Evolutionary conservation across 2,797 vertebrate genomes (phyloP).

Genomic region (Poecilia picta): DNA sequence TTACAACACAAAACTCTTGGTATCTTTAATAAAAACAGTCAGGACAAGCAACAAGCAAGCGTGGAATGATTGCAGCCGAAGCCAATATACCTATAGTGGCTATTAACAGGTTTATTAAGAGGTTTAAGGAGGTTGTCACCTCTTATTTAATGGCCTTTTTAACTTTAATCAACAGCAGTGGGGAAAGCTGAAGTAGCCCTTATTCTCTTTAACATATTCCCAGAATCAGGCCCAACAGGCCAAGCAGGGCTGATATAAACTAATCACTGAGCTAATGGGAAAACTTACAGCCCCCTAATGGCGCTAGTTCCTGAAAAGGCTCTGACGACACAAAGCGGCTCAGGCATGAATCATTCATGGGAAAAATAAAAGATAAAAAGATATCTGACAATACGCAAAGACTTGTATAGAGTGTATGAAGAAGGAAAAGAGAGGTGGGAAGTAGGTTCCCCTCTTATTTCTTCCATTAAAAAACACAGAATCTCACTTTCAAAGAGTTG

Average conservation of each 20-base stretch:
- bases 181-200: constrained; percentile 6
- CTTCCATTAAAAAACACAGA: constrained; percentile 88
- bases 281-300: constrained; percentile 89
- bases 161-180: constrained; percentile 25
- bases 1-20: constrained; percentile 71
- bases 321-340: constrained; percentile 85
- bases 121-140: constrained; percentile 7
- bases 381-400: constrained; percentile 90
- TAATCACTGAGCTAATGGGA: constrained; percentile 85
- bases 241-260: constrained; percentile 79
- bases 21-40: constrained; percentile 70
- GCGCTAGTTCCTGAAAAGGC: constrained; percentile 86
- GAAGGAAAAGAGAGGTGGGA: constrained; percentile 66
- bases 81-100: background rate
- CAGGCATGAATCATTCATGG: constrained; percentile 95
- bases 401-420: constrained; percentile 92
- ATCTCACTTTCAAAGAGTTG: constrained; percentile 86
- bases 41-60: constrained; percentile 57
- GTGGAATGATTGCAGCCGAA: constrained; percentile 24
- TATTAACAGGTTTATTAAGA: background rate
- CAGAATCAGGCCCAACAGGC: constrained; percentile 77
- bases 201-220: constrained; percentile 61
- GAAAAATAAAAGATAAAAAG: constrained; percentile 95
- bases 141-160: constrained; percentile 7
- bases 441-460: constrained; percentile 87